These are phyloP conservation scores for Parnassius orleans DNA, from an alignment of 2,888 invertebrate genomes.

Conservation along the genomic window DNA sequence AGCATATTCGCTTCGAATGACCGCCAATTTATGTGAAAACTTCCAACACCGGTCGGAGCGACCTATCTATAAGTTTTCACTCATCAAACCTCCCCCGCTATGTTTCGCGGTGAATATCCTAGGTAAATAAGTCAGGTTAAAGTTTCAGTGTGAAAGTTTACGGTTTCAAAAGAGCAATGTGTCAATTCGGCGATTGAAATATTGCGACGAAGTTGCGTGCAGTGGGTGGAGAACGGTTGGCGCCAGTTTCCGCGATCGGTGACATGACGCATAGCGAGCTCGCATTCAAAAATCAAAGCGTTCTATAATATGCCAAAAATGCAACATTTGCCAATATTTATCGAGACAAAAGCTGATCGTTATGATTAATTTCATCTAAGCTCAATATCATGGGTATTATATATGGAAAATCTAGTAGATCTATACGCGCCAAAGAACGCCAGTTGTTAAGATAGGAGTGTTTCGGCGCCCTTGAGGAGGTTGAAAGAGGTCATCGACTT, in stretches of 20 bases:
- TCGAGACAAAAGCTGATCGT: conserved; percentile 38
- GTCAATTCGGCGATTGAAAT: conserved; percentile 78
- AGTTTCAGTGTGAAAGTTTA: conserved; percentile 73
- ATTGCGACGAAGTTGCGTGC: conserved; percentile 60
- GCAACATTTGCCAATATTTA: conserved; percentile 38
- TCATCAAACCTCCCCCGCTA: conserved; percentile 72
- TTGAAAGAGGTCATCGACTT: too few species aligned
- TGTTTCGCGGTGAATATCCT: conserved; percentile 69
- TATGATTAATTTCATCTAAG: conserved; percentile 39
- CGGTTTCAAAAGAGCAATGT: conserved; percentile 64
- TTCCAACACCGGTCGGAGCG: conserved; percentile 73
- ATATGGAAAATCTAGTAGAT: too few species aligned
- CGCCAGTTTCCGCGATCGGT: conserved; percentile 82
- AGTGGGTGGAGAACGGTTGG: conserved; percentile 65
- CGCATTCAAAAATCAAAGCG: conserved; percentile 46
- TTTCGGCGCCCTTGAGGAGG: too few species aligned
- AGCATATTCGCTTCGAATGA: conserved; percentile 81
- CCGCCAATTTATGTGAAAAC: conserved; percentile 81
- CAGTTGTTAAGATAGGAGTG: too few species aligned
- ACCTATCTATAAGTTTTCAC: conserved; percentile 79
- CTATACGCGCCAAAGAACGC: too few species aligned
- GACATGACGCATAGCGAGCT: conserved; percentile 55
- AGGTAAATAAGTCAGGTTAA: conserved; percentile 77
- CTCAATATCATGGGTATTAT: too few species aligned
- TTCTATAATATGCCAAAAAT: conserved; percentile 42